phyloP scores from a whole-genome alignment of 1,140 invertebrate genomes.

The Drosophila rhopaloa region DNA sequence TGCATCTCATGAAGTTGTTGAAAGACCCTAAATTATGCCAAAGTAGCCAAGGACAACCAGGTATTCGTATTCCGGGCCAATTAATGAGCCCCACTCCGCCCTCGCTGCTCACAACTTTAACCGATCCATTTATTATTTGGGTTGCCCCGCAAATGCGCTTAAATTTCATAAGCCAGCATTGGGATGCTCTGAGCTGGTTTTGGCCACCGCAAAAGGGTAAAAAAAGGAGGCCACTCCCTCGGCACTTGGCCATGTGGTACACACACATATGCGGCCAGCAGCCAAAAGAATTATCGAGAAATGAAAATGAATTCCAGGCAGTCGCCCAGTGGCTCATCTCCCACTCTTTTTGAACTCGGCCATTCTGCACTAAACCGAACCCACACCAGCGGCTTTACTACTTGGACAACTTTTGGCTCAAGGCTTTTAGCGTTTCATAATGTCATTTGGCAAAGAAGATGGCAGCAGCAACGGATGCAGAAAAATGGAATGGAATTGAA shows the following conservation, averaged over 20 bases:
- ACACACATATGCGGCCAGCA: slow-evolving; percentile 32
- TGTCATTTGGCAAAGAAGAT: slow-evolving; percentile 46
- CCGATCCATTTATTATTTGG: slow-evolving; percentile 22
- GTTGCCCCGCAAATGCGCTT: slow-evolving; percentile 30
- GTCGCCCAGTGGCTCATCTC: neutral
- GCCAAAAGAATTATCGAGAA: slow-evolving; percentile 76
- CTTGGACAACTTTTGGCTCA: slow-evolving; percentile 59
- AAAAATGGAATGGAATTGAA: slow-evolving; percentile 37
- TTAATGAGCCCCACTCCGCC: slow-evolving; percentile 20
- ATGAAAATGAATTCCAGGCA: slow-evolving; percentile 81
- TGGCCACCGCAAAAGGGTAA: slow-evolving; percentile 36
- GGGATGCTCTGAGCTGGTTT: slow-evolving; percentile 36
- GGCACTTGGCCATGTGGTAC: slow-evolving; percentile 50
- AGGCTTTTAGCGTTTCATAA: slow-evolving; percentile 66
- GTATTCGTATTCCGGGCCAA: slow-evolving; percentile 30
- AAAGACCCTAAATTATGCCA: slow-evolving; percentile 47
- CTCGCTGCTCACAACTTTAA: neutral
- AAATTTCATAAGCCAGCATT: slow-evolving; percentile 72
- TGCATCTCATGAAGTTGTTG: slow-evolving; percentile 36
- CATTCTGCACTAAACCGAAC: slow-evolving; percentile 20
- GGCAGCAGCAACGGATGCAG: slow-evolving; percentile 16
- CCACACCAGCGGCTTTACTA: slow-evolving; percentile 26
- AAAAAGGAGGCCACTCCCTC: slow-evolving; percentile 23
- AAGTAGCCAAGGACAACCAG: slow-evolving; percentile 37
- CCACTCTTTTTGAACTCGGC: slow-evolving; percentile 8